Evolutionary conservation across 2,888 invertebrate species (phyloP).

Genomic region (Aspidiotus rigidus): DNA sequence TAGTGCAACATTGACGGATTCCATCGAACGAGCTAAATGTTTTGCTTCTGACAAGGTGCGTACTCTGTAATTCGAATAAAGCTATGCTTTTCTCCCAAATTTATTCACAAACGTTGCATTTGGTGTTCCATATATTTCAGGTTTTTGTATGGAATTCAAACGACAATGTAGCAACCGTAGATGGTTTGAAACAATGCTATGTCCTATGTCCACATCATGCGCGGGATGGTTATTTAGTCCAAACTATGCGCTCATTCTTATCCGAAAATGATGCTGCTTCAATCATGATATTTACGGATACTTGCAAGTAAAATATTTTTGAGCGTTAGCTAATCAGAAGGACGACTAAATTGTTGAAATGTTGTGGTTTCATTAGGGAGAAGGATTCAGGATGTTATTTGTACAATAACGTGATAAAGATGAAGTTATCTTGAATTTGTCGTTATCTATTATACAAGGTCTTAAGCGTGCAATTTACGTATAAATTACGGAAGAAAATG

Average conservation of each 20-base stretch:
- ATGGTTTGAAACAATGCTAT: constrained; percentile 81
- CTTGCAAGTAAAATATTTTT: constrained; percentile 67
- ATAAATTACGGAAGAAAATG: too few species aligned
- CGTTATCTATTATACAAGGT: too few species aligned
- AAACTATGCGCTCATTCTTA: constrained; percentile 66
- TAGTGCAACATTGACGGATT: constrained; percentile 91
- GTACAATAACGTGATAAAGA: too few species aligned
- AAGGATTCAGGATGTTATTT: too few species aligned
- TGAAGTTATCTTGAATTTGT: too few species aligned
- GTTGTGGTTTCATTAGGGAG: neutral
- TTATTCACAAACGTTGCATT: neutral
- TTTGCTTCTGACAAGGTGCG: constrained; percentile 56
- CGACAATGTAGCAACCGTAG: constrained; percentile 69
- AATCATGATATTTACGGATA: constrained; percentile 89
- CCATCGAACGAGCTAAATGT: constrained; percentile 57
- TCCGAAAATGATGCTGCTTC: constrained; percentile 65
- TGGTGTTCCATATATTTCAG: constrained; percentile 33
- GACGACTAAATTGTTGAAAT: neutral
- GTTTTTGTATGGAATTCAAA: constrained; percentile 56
- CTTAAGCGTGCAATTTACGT: too few species aligned
- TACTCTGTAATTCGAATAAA: neutral
- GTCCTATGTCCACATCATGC: constrained; percentile 83
- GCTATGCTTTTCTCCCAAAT: too few species aligned
- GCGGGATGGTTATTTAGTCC: constrained; percentile 83
- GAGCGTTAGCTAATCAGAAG: too few species aligned